These are phyloP conservation scores for Acrocephalus arundinaceus DNA, from an alignment of 2,113 vertebrate species.

Conservation along the genomic window DNA sequence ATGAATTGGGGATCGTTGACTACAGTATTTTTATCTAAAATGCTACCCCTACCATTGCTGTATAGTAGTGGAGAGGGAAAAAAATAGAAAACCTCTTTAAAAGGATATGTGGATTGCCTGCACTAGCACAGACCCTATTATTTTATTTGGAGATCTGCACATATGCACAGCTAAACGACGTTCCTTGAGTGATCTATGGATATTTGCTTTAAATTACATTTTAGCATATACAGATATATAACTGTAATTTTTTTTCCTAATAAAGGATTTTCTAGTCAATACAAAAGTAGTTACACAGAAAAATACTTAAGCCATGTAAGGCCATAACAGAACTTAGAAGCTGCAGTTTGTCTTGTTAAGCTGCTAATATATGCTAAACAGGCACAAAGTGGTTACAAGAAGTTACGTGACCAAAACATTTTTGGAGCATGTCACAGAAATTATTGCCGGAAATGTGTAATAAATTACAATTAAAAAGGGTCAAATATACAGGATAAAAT, in stretches of 20 bases:
- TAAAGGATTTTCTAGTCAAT: not conserved
- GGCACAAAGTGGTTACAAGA: not conserved
- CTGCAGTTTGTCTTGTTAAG: not conserved
- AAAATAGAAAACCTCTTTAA: not conserved
- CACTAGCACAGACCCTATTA: not conserved
- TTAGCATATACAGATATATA: not conserved
- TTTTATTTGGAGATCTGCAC: not conserved
- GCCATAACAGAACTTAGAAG: not conserved
- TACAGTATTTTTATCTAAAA: not conserved
- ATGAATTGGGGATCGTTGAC: not conserved
- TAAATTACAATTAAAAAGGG: not conserved
- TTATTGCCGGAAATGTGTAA: not conserved
- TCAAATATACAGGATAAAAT: not conserved
- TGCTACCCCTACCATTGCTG: not conserved
- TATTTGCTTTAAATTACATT: not conserved
- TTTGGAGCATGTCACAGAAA: not conserved
- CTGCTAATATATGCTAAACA: not conserved
- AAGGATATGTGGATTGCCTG: not conserved
- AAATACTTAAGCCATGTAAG: not conserved
- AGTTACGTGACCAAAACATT: not conserved
- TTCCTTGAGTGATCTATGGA: not conserved
- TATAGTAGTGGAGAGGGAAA: not conserved
- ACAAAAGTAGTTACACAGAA: not conserved
- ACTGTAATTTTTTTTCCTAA: not conserved
- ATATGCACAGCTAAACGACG: not conserved